A percentile compares a stretch with the other conserved stretches of the same genome.
Evolutionary conservation across 2,888 invertebrate species (phyloP).

Genomic region (Eupithecia abbreviata): DNA sequence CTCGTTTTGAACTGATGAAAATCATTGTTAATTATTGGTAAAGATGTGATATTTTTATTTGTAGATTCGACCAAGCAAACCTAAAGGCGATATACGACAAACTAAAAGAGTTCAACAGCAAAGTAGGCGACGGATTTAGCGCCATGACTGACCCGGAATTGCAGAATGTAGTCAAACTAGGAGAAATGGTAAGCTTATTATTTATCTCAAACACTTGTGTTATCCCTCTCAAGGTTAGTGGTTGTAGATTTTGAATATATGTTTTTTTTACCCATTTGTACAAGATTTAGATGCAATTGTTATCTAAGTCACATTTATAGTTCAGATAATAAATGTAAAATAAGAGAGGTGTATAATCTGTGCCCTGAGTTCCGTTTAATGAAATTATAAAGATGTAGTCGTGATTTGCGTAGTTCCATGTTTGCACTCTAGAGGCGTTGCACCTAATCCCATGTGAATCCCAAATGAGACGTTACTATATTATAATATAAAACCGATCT

Average conservation of each 20-base stretch:
- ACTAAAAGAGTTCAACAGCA: conserved; percentile 89
- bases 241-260: not conserved
- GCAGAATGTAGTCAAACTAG: conserved; percentile 86
- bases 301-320: too few relatives aligned
- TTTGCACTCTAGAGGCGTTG: too few relatives aligned
- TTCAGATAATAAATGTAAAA: too few relatives aligned
- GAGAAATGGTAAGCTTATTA: conserved; percentile 72
- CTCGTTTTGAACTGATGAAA: not conserved
- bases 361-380: too few relatives aligned
- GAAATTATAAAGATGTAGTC: too few relatives aligned
- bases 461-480: too few relatives aligned
- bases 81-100: conserved; percentile 89
- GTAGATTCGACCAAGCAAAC: conserved; percentile 91
- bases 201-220: not conserved
- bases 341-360: too few relatives aligned
- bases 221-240: not conserved
- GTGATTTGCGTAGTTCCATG: too few relatives aligned
- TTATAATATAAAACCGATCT: too few relatives aligned
- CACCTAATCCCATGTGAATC: too few relatives aligned
- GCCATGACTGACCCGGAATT: conserved; percentile 83
- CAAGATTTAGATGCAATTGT: too few relatives aligned
- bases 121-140: conserved; percentile 78
- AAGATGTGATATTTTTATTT: conserved; percentile 62
- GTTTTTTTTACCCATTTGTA: too few relatives aligned
- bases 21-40: not conserved